These are phyloP conservation scores for Trichonephila clavipes DNA, from an alignment of 1,140 invertebrate genomes.

Conservation along the genomic window DNA sequence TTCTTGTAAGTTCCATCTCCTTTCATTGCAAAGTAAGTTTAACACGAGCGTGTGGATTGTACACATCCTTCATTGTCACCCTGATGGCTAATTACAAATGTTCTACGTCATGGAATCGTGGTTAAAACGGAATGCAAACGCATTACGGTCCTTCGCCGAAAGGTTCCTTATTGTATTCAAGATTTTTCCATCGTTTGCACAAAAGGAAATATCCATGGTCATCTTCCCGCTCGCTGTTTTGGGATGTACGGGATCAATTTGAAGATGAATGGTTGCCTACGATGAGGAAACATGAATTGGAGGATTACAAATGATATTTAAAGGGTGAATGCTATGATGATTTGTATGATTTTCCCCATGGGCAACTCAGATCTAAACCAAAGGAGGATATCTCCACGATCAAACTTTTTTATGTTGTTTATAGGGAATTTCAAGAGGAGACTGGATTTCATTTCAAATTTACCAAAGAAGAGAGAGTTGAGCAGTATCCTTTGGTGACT, in stretches of 20 bases:
- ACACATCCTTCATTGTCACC: too few relatives aligned
- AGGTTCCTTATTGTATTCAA: slow-evolving; percentile 33
- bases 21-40: too few relatives aligned
- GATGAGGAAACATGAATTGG: background rate
- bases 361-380: background rate
- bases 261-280: background rate
- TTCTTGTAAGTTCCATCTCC: too few relatives aligned
- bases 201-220: background rate
- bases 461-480: background rate
- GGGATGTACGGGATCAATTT: background rate
- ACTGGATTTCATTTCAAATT: background rate
- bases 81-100: background rate
- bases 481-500: background rate
- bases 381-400: too few relatives aligned
- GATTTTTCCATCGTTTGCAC: background rate
- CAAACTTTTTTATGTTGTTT: background rate
- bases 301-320: background rate
- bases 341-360: slow-evolving; percentile 41
- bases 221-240: background rate
- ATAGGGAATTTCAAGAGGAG: slow-evolving; percentile 8
- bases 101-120: background rate
- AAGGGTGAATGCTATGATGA: background rate
- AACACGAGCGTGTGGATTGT: too few relatives aligned
- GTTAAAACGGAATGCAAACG: background rate
- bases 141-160: too few relatives aligned